phyloP scores from a whole-genome alignment of 1,140 invertebrate species.

The Pogonognathellus flavescens region DNA sequence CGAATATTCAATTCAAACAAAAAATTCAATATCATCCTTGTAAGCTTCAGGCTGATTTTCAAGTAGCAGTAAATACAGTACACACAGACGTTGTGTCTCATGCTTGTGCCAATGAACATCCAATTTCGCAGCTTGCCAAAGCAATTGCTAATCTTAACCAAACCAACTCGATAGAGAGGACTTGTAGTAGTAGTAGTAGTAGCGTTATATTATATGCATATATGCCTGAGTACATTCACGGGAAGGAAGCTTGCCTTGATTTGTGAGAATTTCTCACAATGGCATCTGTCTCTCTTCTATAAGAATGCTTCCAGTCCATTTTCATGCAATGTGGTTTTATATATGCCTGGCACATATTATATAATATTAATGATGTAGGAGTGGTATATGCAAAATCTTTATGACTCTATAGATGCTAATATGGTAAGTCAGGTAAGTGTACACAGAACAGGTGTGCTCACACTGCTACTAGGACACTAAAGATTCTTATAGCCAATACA shows the following conservation, averaged over 20 bases:
- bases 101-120: conserved; percentile 34
- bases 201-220: background rate
- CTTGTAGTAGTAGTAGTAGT: no score
- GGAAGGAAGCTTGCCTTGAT: conserved; percentile 47
- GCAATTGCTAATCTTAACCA: conserved; percentile 20
- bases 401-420: no score
- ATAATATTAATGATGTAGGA: no score
- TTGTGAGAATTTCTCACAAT: conserved; percentile 48
- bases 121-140: conserved; percentile 31
- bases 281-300: conserved; percentile 33
- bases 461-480: no score
- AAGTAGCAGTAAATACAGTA: background rate
- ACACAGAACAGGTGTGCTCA: no score
- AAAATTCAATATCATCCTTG: conserved; percentile 50
- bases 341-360: background rate
- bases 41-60: conserved; percentile 35
- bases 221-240: conserved; percentile 12
- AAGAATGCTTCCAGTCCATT: conserved; percentile 13
- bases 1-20: conserved; percentile 46
- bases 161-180: background rate
- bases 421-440: no score
- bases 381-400: no score
- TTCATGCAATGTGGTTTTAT: conserved; percentile 18
- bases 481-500: no score
- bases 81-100: background rate